Evolutionary conservation across 1,140 invertebrate genomes (phyloP), one percentile per base, ranked within the genome.

Genomic region (Drosophila subobscura): DNA sequence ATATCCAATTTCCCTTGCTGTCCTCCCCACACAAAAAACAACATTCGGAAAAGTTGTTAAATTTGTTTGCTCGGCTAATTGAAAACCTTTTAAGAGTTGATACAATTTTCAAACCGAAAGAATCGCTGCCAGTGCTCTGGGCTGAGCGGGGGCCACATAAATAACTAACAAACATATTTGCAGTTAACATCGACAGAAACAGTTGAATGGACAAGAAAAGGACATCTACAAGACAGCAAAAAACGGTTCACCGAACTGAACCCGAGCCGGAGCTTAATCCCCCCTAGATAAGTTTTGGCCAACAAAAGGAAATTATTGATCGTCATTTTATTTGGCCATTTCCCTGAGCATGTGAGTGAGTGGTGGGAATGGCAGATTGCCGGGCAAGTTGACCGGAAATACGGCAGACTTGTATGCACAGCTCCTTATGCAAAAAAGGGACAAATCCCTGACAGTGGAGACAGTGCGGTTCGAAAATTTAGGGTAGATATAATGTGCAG

Each of bases 231-330:
- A 44, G 16, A 57, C 49, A 56, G 6, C 8, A 41, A 44, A 46
- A 60, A 65, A 76, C 51, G 56, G 67, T 64, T 57, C 60, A 50
- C 46, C 58, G 59, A 54, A 79, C 52, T 61, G 63, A 77, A 73
- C 58, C 83, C 74, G 6, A 37, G 2, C 10, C 66, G 73, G 73
- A 68, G 81, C 72, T 65, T 86, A 83, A 86, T 81, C 71, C 74
- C 56, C 77, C 73, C 66, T 71, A 72, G 66, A 75, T 68, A 81
- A 75, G 77, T 65, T 27, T 37, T 78, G 61, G 60, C 58, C 67
- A 63, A 61, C 58, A 54, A 61, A 78, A 42, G 68, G 54, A 86
- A 78, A 70, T 88, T 86, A 88, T 86, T 86, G 83, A 88, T 88
- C 67, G 72, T 23, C 72, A 59, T 84, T 84, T 84, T 81, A 88